Conservation (phyloP, 2,113 vertebrate genomes). For the cattle (Bos taurus) region DNA sequence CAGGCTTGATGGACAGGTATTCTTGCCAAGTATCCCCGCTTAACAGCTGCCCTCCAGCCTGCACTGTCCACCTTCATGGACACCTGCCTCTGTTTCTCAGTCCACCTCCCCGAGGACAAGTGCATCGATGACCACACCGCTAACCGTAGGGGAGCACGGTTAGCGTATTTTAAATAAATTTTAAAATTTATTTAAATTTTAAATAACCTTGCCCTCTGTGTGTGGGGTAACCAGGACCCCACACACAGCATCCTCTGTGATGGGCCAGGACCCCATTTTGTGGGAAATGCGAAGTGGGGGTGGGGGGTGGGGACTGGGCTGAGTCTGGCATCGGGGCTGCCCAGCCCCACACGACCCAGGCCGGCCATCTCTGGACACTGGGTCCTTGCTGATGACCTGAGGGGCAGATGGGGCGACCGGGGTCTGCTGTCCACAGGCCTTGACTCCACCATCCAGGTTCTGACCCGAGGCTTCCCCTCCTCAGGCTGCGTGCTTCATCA, state of each 20-base stretch:
- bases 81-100: neutral
- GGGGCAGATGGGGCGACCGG: too few relatives aligned
- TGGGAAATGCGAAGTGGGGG: neutral
- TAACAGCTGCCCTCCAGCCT: neutral
- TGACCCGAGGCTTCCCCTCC: neutral
- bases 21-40: neutral
- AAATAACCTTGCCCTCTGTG: too few relatives aligned
- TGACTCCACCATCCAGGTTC: neutral
- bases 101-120: neutral
- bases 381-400: neutral
- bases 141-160: neutral
- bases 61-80: neutral
- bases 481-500: neutral
- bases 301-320: neutral
- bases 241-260: neutral
- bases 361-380: neutral
- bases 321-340: neutral
- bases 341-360: fast-evolving
- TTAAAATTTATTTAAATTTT: too few relatives aligned
- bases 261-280: neutral
- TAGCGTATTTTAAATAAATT: too few relatives aligned
- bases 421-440: neutral
- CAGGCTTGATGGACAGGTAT: neutral
- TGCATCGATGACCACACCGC: neutral
- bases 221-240: neutral